Evolutionary conservation across 2,888 invertebrate genomes (phyloP), one percentile per base, ranked within the genome.

Genomic region (Drosophila eohydei): DNA sequence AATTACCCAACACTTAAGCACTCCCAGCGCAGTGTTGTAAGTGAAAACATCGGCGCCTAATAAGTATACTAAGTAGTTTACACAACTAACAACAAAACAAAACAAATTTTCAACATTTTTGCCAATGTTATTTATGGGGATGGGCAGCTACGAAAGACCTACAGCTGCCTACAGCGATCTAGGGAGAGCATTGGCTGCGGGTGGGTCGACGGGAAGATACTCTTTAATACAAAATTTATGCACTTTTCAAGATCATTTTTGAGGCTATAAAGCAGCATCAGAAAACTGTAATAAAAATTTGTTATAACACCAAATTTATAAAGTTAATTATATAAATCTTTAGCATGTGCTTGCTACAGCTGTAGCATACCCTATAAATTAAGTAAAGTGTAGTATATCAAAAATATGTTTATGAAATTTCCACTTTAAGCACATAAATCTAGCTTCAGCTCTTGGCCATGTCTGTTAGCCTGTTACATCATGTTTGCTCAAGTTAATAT

Each of bases 81-180:
- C 28, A 38, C 48, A 48, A 48, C 44, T 5, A 43, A 28, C 14
- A 61, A 14, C 1, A 51, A 51, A 34, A 46, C 12, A 26, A 26
- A 44, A 51, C 14, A 14, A 43, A 50, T 60, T 44, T 46, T 7
- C 44, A 50, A 32, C 32, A 44, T 26, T 59, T 54, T 58, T 58
- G 48, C 62, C 87, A 81, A 82, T 70, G 71, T 54, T 71, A 68
- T 38, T 58, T 48, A 58, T 38, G 46, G 30, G 32, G n/a, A 32
- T 50, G 32, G 30, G 21, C 38, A 46, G 30, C 72, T 70, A 56
- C 28, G 60, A 74, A 71, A 73, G 70, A 65, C 51, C 71, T 67
- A 59, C 77, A 82, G 66, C 80, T 87, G 77, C 51, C 87, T 77
- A 65, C 57, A 74, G 44, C 46, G 43, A 50, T 65, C 46, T 56